Percentiles rank a stretch among this genome's conserved stretches.
These are phyloP conservation scores for Lingula anatina DNA, from an alignment of 2,888 invertebrate species.

Conservation along the genomic window DNA sequence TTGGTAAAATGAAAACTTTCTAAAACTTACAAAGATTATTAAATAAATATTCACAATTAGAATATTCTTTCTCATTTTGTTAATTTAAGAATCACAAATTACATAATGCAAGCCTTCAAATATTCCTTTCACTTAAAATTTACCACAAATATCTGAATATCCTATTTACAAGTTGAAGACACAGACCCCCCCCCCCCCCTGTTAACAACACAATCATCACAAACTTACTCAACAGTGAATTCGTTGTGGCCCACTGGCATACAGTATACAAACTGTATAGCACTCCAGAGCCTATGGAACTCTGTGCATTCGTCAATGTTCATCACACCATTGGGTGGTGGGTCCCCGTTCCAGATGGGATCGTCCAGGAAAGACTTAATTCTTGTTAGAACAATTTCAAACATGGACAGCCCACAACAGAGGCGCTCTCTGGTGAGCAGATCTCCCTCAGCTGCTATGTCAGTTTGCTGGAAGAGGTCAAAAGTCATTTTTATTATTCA, in stretches of 20 bases:
- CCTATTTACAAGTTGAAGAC: too few relatives aligned
- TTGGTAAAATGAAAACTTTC: too few relatives aligned
- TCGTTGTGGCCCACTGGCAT: constrained; percentile 94
- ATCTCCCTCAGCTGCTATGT: constrained; percentile 91
- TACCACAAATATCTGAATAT: too few relatives aligned
- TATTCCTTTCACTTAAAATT: too few relatives aligned
- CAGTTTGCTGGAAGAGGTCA: constrained; percentile 72
- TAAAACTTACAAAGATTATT: too few relatives aligned
- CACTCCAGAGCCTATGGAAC: constrained; percentile 94
- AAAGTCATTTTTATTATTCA: too few relatives aligned
- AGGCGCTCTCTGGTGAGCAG: constrained; percentile 91
- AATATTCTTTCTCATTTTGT: too few relatives aligned
- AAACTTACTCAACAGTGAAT: constrained; percentile 89
- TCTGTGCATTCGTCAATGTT: constrained; percentile 95
- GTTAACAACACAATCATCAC: not conserved
- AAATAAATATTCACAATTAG: too few relatives aligned
- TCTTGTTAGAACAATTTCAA: constrained; percentile 86
- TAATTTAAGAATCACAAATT: too few relatives aligned
- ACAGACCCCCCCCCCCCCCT: too few relatives aligned
- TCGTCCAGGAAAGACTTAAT: constrained; percentile 71
- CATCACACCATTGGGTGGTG: constrained; percentile 85
- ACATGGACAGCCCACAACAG: constrained; percentile 95
- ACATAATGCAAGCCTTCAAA: too few relatives aligned
- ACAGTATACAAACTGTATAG: constrained; percentile 95
- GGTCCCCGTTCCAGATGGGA: constrained; percentile 74